These are phyloP conservation scores for Myripristis jacobus DNA, from an alignment of 2,797 vertebrate species.

Conservation along the genomic window DNA sequence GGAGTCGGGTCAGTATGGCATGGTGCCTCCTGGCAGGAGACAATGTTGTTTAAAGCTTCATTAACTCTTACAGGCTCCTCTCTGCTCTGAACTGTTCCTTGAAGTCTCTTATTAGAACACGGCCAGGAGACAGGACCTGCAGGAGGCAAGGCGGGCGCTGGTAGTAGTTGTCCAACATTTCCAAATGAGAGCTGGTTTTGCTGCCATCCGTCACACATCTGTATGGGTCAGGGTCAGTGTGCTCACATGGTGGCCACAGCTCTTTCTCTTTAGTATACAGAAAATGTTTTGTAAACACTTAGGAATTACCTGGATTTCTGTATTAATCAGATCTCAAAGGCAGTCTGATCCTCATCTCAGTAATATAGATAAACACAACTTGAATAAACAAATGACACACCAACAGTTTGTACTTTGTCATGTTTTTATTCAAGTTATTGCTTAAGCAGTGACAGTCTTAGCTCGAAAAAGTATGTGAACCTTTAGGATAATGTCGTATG, in stretches of 20 bases:
- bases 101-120: conserved; percentile 53
- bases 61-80: conserved; percentile 68
- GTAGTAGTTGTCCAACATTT: not conserved
- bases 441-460: not conserved
- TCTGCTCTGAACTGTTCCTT: conserved; percentile 61
- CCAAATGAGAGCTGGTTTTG: not conserved
- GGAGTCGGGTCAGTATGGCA: conserved; percentile 51
- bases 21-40: conserved; percentile 64
- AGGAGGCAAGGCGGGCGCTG: not conserved
- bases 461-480: not conserved
- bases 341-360: too few species aligned
- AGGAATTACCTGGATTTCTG: too few species aligned
- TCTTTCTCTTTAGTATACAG: too few species aligned
- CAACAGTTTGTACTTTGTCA: too few species aligned
- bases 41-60: conserved; percentile 72
- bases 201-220: not conserved
- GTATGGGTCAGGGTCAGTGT: not conserved
- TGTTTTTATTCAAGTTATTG: too few species aligned
- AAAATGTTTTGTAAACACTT: too few species aligned
- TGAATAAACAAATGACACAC: too few species aligned
- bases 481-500: not conserved
- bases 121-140: conserved; percentile 1
- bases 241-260: too few species aligned
- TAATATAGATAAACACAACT: too few species aligned
- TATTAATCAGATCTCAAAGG: too few species aligned